Base-by-base conservation (phyloP, 2,797 vertebrate species). In the Tauraco hartlaubi region DNA sequence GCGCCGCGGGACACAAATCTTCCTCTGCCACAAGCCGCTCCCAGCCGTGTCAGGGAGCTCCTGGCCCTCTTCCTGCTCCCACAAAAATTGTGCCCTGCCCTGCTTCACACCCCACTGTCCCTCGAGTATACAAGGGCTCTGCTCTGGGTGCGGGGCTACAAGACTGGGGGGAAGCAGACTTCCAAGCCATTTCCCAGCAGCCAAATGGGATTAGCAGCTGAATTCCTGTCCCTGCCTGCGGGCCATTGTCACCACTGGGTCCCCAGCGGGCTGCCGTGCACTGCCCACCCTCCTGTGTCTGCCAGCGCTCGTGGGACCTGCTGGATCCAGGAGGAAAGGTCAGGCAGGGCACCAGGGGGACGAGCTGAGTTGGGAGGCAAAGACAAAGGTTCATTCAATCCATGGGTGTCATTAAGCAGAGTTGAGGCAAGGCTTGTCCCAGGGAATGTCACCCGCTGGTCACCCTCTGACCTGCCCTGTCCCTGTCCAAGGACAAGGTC, bases 1-100 rank as follows among this genome's bases (percentile, higher is more conserved):
- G 12, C 9, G 3, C 21, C 1, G 41, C 0, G 0, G 58, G 54
- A 52, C 21, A 43, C 26, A 51, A 59, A 37, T 5, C 44, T n/a
- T 33, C 7, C 56, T 52, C n/a, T 28, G 55, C 61, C 84, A 59
- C 44, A 21, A 73, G 51, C 46, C 2, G 10, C 76, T 81, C 28
- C 46, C 13, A 15, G n/a, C 19, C 5, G 8, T 41, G 31, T 6
- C 7, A 7, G 20, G 13, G 29, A 63, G 37, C 21, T 49, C 49
- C 80, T 5, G 31, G 11, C 48, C n/a, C 46, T 72, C 6, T 17
- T 64, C 14, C 41, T 11, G 35, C 41, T 69, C 69, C 78, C 41
- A 23, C 15, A 61, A 4, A 69, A 67, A 5, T 4, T 8, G 46
- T 20, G 3, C 52, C 20, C 15, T 28, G 43, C 25, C 43, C 29